Evolutionary conservation across 2,113 vertebrate genomes (phyloP), one percentile per base, ranked within the genome.

Genomic region (Anoplopoma fimbria): DNA sequence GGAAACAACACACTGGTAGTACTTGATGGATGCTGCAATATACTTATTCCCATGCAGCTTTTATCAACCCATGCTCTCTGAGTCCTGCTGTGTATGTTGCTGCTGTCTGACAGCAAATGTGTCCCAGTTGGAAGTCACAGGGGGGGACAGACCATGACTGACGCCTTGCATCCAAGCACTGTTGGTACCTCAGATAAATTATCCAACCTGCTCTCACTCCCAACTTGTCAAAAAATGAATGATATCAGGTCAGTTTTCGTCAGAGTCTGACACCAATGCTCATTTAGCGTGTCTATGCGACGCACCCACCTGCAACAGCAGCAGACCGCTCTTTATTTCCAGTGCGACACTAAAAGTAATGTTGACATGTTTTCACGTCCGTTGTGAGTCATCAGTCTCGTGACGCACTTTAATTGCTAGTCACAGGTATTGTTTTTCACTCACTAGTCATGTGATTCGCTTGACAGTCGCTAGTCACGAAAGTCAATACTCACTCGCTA

Each of bases 21-120:
- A 19, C 27, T 25, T 62, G 47, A 51, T n/a, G 21, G n/a, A 45
- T 47, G 49, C 13, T 21, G 57, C n/a, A 38, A 10, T 27, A 34
- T 33, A 29, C 25, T 58, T 80, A 53, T 73, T 83, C 68, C 53
- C 47, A 57, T 63, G 67, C 38, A 19, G 67, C 67, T 73, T 81
- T 69, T 29, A 87, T 80, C 72, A 72, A 14, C 38, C 61, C 71
- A 19, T 75, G 51, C 51, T 72, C 17, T 58, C 47, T 40, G 57
- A 4, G 25, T 87, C 57, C 63, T 42, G 73, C 63, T 69, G 77
- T 25, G 47, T 21, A 29, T 69, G 53, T 40, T 71, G 47, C 73
- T 74, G 36, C 53, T 67, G 29, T n/a, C 72, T 68, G 53, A 71
- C n/a, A 76, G 45, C 17, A 49, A 67, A 60, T 31, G 12, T 2